Base-by-base conservation (phyloP, 1,140 invertebrate genomes). In the Matsumurasca onukii region DNA sequence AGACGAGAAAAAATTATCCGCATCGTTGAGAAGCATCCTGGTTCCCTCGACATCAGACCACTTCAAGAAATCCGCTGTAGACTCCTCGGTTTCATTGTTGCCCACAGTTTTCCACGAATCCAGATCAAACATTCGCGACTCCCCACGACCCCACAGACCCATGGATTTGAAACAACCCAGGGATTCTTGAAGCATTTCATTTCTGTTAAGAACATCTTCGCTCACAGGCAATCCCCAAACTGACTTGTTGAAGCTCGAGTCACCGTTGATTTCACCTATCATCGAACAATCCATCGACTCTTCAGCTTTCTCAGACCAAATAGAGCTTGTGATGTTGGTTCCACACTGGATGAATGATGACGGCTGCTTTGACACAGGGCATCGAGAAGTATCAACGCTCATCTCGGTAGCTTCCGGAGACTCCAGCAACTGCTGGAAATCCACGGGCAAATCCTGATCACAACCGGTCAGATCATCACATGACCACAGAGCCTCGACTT, bases 401-500 rank as follows among this genome's bases (percentile, higher is more conserved):
- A 27, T 9, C 48, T 69, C 72, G 9, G 70, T 66, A 59, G 73
- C 73, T 22, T 78, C 81, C 5, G 84, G 83, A 17, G 84, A 85
- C 39, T 84, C 82, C 27, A 85, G 75, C 31, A 86, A 74, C 67
- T 85, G 82, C 64, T 82, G 80, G 59, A 86, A 83, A 74, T 86
- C 84, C 68, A 85, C 82, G 22, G 83, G 83, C 51, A 85, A 76
- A 68, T 85, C 82, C 69, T 85, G 81, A 64, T 82, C 85, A 70
- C 84, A 81, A 62, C 83, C 82, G 45, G 82, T 78, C 1, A 81
- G 79, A 17, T 80, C 80, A 67, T 73, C 68, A 79, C 78, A 30
- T 80, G 78, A 31, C 87, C 86, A 88, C 39, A 88, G 76, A 29
- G 86, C 85, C 75, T 88, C 85, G n/a, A 88, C 80, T 74, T 82